Evolutionary conservation across 2,113 vertebrate genomes (phyloP), one percentile per base, ranked within the genome.

Genomic region (Serilophus lunatus): DNA sequence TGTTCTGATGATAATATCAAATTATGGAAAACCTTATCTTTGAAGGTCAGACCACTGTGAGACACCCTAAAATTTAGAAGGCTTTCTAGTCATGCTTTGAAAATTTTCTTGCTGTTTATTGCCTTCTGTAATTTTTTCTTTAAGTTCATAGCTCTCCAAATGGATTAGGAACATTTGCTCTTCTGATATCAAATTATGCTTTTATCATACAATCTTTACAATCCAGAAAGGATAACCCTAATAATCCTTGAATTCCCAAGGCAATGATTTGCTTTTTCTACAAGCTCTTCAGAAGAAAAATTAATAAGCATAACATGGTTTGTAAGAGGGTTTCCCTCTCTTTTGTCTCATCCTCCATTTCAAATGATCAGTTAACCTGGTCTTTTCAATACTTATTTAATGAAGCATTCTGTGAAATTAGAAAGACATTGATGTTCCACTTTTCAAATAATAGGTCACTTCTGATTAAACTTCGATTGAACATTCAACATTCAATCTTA

Each of bases 381-480:
- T 76, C 90, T 86, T 95, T 81, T 68, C 44, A 78, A 56, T 76
- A 42, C 18, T 88, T 82, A 94, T 95, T 96, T 96, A 96, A 97
- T 88, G 95, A 96, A 93, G 57, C 86, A 82, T 92, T 97, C 64
- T 94, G 77, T 95, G 84, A 96, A 98, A 97, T 97, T 93, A 97
- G 95, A 96, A 96, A 51, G 93, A 93, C 88, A 96, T 91, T 96
- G 95, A 97, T 89, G 66, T 94, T 95, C 69, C 93, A 79, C 75
- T 97, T 97, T 93, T 96, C 96, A 97, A 96, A 98, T 88, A 98
- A 96, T 95, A 80, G 95, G 91, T 97, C 94, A 96, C 70, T 97
- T 98, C 96, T 98, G 97, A 98, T 97, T 98, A 97, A 97, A 96
- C 79, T 97, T 98, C 22, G 53, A 97, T 94, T 97, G 95, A 97